Conservation (phyloP, 1,140 invertebrate species). For the Musca vetustissima region DNA sequence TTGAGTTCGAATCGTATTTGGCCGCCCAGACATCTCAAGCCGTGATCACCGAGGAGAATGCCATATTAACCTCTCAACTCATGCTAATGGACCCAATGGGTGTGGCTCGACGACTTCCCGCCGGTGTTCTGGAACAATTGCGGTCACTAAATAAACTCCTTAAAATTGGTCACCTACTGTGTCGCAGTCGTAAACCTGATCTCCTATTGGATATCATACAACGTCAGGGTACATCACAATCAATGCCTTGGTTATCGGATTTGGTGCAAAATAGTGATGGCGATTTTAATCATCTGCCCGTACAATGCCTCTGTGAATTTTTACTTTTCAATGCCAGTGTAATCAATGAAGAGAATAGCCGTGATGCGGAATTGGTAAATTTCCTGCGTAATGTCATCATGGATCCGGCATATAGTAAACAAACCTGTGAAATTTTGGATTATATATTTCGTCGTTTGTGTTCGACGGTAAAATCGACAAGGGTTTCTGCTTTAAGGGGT, state of each 20-base stretch:
- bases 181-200: conserved; percentile 85
- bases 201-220: conserved; percentile 92
- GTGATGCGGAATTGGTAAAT: conserved; percentile 70
- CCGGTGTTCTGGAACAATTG: conserved; percentile 77
- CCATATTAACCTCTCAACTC: conserved; percentile 80
- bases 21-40: conserved; percentile 84
- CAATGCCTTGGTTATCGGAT: conserved; percentile 96
- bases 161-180: conserved; percentile 87
- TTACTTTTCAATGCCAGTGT: conserved; percentile 70
- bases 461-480: conserved; percentile 75
- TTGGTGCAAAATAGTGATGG: conserved; percentile 88
- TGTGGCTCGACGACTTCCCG: conserved; percentile 76
- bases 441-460: conserved; percentile 87
- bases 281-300: conserved; percentile 67
- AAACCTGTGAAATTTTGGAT: conserved; percentile 80
- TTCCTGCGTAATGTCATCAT: conserved; percentile 73
- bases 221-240: conserved; percentile 80
- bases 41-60: conserved; percentile 88
- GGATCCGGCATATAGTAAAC: conserved; percentile 63
- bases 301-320: conserved; percentile 96
- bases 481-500: conserved; percentile 75
- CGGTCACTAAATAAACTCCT: conserved; percentile 75
- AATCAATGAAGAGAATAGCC: conserved; percentile 50
- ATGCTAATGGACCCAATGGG: conserved; percentile 84
- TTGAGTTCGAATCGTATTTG: conserved; percentile 91